Base-by-base conservation (phyloP, 1,140 invertebrate genomes). In the Heliothis virescens region DNA sequence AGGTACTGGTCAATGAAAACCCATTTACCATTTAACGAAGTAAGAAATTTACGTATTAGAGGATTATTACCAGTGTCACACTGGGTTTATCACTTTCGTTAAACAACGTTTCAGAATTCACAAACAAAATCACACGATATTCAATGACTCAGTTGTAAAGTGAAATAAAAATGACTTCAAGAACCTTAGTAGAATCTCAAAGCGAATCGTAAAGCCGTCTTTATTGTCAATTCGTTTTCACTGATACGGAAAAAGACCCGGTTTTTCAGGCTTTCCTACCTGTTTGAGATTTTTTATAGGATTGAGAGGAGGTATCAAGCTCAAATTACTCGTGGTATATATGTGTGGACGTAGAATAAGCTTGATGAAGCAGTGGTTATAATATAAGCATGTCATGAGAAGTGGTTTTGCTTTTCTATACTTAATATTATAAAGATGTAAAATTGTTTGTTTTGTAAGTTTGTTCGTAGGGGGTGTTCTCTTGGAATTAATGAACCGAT, bases 151-250 rank as follows among this genome's bases (percentile, higher is more conserved):
- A 41, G 5, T 1, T n/a, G 11, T 11, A 67, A 50, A 18, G 63
- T 50, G 63, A 67, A 48, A 48, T 50, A 5, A 10, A 4, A 21
- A 21, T 50, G 65, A 60, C 41, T 71, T 71, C n/a, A 21, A 26
- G 21, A 69, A 50, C 52, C 53, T 55, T 71, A 71, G 76, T 67
- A 53, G 48, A 12, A 13, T 41, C 55, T 48, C 3, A 13, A 53
- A 26, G n/a, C 29, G 69, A 63, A 63, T 69, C 83, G 73, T 84
- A 80, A 82, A 86, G 75, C 84, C 80, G 62, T 34, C 53, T 83
- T 83, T 86, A 86, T 87, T 87, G 84, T 80, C 85, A 85, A 87
- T 87, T 87, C 85, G 79, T 83, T 85, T 82, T 79, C 79, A 87
- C 81, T 85, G 85, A 85, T 87, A 87, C 85, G 85, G 67, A 83